Percentiles rank a stretch among this genome's conserved stretches.
Evolutionary conservation across 2,888 invertebrate species (phyloP).

Genomic region (Leptopilina myrica): DNA sequence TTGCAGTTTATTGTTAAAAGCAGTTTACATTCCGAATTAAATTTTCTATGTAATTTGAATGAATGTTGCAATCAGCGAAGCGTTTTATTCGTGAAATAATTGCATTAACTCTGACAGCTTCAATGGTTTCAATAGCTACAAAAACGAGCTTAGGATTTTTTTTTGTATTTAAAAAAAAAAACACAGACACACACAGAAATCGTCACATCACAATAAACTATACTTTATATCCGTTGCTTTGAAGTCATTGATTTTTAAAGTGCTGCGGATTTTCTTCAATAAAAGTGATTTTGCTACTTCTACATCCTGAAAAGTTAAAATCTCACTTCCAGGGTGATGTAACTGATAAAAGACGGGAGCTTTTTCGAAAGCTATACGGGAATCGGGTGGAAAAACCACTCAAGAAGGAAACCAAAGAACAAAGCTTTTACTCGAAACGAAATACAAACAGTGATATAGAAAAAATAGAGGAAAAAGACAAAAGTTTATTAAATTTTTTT

Average conservation of each 20-base stretch:
- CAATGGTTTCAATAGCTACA: background rate
- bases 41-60: background rate
- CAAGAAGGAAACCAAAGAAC: slow-evolving; percentile 15
- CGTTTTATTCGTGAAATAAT: background rate
- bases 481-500: background rate
- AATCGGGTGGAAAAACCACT: slow-evolving; percentile 21
- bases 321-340: slow-evolving; percentile 13
- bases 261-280: slow-evolving; percentile 14
- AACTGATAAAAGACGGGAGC: slow-evolving; percentile 19
- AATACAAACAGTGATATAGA: slow-evolving; percentile 1
- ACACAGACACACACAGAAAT: background rate
- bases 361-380: slow-evolving; percentile 9
- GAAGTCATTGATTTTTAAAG: slow-evolving; percentile 19
- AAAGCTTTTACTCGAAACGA: slow-evolving; percentile 11
- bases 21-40: no score
- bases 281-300: slow-evolving; percentile 21
- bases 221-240: background rate
- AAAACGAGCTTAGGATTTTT: background rate
- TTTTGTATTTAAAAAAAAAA: background rate
- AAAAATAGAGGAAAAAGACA: background rate
- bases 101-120: background rate
- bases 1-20: no score
- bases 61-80: background rate
- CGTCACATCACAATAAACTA: background rate
- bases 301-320: slow-evolving; percentile 28